Evolutionary conservation across 2,113 vertebrate genomes (phyloP).

Genomic region (Strigops habroptila): DNA sequence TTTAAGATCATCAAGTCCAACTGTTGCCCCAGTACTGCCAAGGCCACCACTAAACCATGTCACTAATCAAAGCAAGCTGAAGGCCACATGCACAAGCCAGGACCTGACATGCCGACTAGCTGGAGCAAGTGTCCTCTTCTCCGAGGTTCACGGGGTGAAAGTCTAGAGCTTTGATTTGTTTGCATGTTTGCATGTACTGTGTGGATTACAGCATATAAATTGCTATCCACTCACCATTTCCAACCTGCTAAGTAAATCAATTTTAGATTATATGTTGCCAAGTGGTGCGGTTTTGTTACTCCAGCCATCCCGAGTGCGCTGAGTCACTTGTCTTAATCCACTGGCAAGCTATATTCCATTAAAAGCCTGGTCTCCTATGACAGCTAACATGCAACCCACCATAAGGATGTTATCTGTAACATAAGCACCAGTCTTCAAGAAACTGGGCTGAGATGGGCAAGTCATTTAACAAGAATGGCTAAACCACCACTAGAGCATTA

Average conservation of each 20-base stretch:
- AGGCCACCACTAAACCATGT: neutral
- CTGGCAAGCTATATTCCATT: neutral
- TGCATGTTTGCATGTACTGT: accelerated
- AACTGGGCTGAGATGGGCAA: neutral
- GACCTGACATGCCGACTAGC: accelerated
- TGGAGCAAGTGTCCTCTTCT: neutral
- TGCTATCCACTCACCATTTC: neutral
- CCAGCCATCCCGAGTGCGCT: neutral
- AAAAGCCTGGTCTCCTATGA: neutral
- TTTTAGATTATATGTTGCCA: accelerated
- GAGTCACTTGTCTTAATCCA: neutral
- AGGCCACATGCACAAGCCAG: neutral
- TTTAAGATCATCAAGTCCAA: neutral
- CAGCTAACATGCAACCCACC: neutral
- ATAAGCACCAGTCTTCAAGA: neutral
- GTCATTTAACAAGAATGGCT: neutral
- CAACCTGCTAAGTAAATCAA: neutral
- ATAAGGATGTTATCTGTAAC: neutral
- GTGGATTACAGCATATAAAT: neutral
- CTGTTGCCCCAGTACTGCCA: neutral
- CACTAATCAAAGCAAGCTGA: neutral
- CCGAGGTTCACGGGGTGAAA: neutral
- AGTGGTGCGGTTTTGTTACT: neutral
- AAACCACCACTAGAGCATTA: neutral
- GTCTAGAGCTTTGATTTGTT: neutral